phyloP scores from a whole-genome alignment of 2,113 vertebrate species.

The Cebidichthys violaceus region DNA sequence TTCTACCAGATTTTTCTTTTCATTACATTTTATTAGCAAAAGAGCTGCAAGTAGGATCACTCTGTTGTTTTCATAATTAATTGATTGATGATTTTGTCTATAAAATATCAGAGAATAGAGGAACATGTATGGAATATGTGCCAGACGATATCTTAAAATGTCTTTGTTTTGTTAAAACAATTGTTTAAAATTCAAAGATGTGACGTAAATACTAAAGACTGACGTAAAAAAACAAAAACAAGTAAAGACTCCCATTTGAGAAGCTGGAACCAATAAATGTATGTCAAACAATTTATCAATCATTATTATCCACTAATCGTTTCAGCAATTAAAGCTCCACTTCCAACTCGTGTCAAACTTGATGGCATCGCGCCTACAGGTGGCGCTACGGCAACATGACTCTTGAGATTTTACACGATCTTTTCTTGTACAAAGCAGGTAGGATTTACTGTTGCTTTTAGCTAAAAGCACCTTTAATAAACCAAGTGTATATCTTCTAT shows the following conservation, averaged over 20 bases:
- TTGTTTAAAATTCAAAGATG: background rate
- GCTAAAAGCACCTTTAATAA: background rate
- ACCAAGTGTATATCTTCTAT: background rate
- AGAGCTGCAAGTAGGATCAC: background rate
- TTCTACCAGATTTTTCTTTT: background rate
- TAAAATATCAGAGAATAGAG: background rate
- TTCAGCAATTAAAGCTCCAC: background rate
- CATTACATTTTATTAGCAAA: background rate
- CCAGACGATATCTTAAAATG: background rate
- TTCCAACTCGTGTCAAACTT: background rate
- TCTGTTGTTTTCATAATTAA: background rate
- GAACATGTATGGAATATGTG: background rate
- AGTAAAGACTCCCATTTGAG: background rate
- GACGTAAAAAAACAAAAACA: background rate
- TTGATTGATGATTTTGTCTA: background rate
- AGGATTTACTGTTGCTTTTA: background rate
- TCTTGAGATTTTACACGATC: background rate
- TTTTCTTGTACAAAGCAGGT: background rate
- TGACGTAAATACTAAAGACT: background rate
- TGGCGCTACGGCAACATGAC: background rate
- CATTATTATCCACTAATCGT: background rate
- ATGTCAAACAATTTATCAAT: background rate
- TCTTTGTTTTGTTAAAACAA: background rate
- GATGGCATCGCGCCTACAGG: background rate
- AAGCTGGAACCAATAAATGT: background rate